A percentile compares a stretch with the other conserved stretches of the same genome.
phyloP scores from a whole-genome alignment of 2,113 vertebrate genomes.

The Lycocorax pyrrhopterus region DNA sequence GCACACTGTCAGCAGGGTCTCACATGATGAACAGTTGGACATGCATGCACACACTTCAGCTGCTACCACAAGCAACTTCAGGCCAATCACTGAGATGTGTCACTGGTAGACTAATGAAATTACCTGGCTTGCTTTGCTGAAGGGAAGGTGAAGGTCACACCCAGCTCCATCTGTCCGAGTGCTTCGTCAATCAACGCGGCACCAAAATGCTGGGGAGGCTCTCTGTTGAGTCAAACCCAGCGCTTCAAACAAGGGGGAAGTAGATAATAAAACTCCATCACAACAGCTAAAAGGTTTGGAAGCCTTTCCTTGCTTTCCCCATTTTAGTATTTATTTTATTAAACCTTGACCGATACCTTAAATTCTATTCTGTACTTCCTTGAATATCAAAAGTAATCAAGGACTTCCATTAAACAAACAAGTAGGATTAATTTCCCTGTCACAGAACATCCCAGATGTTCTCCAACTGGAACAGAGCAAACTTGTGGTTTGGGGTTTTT shows the following conservation, averaged over 20 bases:
- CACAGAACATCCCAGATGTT: background rate
- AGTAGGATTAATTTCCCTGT: background rate
- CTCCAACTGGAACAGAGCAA: background rate
- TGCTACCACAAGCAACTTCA: background rate
- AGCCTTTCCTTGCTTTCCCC: background rate
- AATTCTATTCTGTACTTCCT: background rate
- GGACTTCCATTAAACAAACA: background rate
- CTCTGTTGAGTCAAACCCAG: background rate
- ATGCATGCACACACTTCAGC: fast-evolving
- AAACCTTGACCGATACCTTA: background rate
- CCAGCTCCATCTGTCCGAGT: background rate
- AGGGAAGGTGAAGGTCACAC: background rate
- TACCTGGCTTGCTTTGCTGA: background rate
- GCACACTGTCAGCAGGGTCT: fast-evolving
- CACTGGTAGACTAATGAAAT: background rate
- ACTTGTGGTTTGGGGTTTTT: background rate
- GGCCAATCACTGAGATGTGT: background rate
- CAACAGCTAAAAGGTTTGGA: background rate
- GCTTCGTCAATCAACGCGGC: fast-evolving
- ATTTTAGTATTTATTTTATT: background rate
- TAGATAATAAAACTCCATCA: background rate
- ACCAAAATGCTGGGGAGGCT: background rate
- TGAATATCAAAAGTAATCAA: background rate
- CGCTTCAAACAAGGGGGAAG: fast-evolving
- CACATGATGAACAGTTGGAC: background rate